Percentiles rank a stretch among this genome's conserved stretches.
Evolutionary conservation across 2,113 vertebrate species (phyloP).

Genomic region (Cairina moschata): DNA sequence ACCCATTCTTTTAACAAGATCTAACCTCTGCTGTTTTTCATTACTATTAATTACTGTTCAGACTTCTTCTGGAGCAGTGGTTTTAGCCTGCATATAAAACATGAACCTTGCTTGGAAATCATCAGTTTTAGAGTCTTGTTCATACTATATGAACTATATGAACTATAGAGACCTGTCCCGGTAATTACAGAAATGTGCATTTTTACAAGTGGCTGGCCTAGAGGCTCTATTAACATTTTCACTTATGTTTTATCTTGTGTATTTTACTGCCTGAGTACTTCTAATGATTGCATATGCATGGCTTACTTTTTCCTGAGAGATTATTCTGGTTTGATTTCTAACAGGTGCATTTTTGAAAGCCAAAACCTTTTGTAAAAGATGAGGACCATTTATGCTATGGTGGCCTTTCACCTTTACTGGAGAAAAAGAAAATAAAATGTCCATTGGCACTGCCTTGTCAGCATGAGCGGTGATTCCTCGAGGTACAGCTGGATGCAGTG

Average conservation of each 20-base stretch:
- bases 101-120: not conserved
- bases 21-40: not conserved
- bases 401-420: not conserved
- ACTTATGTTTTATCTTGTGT: not conserved
- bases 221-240: slow-evolving; percentile 22
- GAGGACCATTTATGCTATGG: not conserved
- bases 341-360: not conserved
- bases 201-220: not conserved
- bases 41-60: not conserved
- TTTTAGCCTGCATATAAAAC: not conserved
- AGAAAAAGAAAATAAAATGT: not conserved
- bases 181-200: not conserved
- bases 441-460: not conserved
- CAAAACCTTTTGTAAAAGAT: not conserved
- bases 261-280: not conserved
- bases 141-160: fast-evolving
- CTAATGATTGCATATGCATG: not conserved
- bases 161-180: not conserved
- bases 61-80: not conserved
- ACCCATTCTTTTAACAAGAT: not conserved
- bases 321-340: not conserved
- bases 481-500: not conserved
- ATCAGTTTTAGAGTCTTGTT: not conserved
- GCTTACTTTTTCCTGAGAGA: not conserved
- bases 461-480: not conserved